Evolutionary conservation across 2,113 vertebrate species (phyloP), one percentile per base, ranked within the genome.

Genomic region (Labeo catla): DNA sequence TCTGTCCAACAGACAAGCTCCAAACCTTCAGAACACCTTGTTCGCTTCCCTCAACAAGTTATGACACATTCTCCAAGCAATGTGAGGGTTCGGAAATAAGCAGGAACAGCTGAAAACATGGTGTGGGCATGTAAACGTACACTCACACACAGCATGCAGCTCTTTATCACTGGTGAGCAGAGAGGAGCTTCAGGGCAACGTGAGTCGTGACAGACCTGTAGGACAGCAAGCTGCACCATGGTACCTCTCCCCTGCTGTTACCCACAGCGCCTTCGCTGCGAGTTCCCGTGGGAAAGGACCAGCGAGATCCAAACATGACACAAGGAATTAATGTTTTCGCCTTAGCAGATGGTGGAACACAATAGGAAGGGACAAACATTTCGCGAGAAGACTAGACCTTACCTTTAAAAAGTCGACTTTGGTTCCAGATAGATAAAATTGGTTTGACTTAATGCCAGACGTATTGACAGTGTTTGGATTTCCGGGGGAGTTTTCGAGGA

Each of bases 151-250:
- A 84, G 86, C 78, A 73, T 89, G 45, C 73, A 59, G 43, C 16
- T 83, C 45, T 89, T 89, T 89, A 89, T 89, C 86, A 73, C 78
- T 65, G 50, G 45, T 45, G 83, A 87, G 79, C 88, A 87, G 86
- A 82, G 59, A 57, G 70, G 34, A 82, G 85, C 86, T 89, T 80
- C 8, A 82, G 85, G 88, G 85, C 78, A 36, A 19, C 63, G 12
- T 45, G 21, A 89, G 83, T 89, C 88, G 63, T 89, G 86, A 87
- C 82, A 57, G 34, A 87, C 86, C 83, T 83, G 63, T 65, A 81
- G 86, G 83, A 79, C 63, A 85, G 50, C 63, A 50, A 81, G 78
- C 15, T 89, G 28, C 73, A 83, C 73, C 39, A 2, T 36, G 21
- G 23, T 84, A 4, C 11, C 76, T 84, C 50, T 49, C 19, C 12